These are phyloP conservation scores for Sander lucioperca DNA, from an alignment of 2,113 vertebrate genomes.

Conservation along the genomic window DNA sequence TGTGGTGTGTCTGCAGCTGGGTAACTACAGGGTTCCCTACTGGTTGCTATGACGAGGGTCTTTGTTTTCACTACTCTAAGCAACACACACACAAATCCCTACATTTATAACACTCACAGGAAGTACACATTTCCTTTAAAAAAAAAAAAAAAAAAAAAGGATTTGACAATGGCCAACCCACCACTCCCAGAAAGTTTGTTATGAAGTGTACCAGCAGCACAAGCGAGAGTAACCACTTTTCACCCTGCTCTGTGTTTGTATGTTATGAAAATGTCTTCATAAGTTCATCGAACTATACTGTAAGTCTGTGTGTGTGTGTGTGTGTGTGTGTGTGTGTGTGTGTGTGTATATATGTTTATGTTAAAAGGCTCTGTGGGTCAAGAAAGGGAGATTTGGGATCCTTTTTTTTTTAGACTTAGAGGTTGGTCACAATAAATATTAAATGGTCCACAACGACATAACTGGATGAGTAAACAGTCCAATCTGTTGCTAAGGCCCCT, in stretches of 20 bases:
- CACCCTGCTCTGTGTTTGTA: conserved; percentile 1
- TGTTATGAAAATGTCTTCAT: neutral
- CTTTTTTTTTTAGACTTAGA: neutral
- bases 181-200: conserved; percentile 17
- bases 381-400: neutral
- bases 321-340: neutral
- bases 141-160: neutral
- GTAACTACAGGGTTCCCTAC: conserved; percentile 56
- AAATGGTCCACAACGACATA: conserved; percentile 54
- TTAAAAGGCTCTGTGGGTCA: neutral
- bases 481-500: conserved; percentile 82
- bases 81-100: conserved; percentile 41
- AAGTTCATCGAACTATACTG: neutral
- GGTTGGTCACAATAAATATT: conserved; percentile 70
- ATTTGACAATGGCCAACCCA: conserved; percentile 8
- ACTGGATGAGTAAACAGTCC: conserved; percentile 78
- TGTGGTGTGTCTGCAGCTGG: conserved; percentile 51
- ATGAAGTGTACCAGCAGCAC: conserved; percentile 5
- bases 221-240: neutral
- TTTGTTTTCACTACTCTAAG: conserved; percentile 66
- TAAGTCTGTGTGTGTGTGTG: neutral
- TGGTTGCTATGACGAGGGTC: conserved; percentile 51
- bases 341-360: neutral
- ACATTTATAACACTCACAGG: conserved; percentile 49
- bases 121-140: conserved; percentile 48